Percentiles rank a stretch among this genome's conserved stretches.
These are phyloP conservation scores for Spisula solida DNA, from an alignment of 2,888 invertebrate genomes.

Conservation along the genomic window DNA sequence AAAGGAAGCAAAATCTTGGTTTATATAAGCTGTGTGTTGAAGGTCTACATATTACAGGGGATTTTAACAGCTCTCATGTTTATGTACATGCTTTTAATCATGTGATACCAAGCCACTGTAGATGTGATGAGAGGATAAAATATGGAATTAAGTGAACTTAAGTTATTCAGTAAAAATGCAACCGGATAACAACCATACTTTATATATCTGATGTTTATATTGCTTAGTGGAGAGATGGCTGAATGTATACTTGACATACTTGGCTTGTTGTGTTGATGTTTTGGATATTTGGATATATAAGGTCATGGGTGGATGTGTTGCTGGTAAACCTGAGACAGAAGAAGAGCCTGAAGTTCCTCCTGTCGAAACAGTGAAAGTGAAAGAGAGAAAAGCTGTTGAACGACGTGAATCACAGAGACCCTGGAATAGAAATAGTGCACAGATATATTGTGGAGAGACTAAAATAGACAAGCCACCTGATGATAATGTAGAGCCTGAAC, in stretches of 20 bases:
- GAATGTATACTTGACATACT: neutral
- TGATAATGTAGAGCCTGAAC: slow-evolving; percentile 27
- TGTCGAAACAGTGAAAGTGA: neutral
- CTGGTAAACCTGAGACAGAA: slow-evolving; percentile 50
- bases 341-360: neutral
- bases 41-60: neutral
- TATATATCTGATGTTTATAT: neutral
- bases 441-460: slow-evolving; percentile 68
- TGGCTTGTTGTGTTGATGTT: neutral
- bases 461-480: slow-evolving; percentile 48
- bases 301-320: slow-evolving; percentile 61
- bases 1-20: slow-evolving; percentile 4
- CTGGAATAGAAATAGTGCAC: slow-evolving; percentile 60
- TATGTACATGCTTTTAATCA: neutral
- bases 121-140: neutral
- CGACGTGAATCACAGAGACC: slow-evolving; percentile 54
- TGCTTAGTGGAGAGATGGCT: neutral
- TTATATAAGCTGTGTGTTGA: neutral
- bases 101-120: neutral
- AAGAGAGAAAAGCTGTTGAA: slow-evolving; percentile 4
- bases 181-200: neutral
- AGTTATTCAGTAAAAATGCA: neutral
- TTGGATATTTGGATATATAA: neutral
- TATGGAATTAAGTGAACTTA: neutral
- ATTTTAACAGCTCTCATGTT: neutral